Evolutionary conservation across 37 sponge, comb jelly and placozoan species (phyloP).

Genomic region (Petrosia ficiformis): DNA sequence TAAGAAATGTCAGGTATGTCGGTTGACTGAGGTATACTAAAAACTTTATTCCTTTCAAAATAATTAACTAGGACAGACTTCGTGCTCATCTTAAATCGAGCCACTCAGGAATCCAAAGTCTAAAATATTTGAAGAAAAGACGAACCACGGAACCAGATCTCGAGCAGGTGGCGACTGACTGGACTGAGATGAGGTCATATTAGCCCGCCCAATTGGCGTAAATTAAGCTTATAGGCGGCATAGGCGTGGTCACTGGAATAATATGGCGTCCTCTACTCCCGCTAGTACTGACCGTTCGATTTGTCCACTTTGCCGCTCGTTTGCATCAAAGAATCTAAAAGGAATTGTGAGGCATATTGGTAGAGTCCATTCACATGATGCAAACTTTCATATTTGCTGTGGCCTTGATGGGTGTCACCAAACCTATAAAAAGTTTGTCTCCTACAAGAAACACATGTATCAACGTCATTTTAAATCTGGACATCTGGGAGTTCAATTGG

Average conservation of each 20-base stretch:
- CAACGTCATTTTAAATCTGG: too few relatives aligned
- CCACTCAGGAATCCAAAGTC: too few relatives aligned
- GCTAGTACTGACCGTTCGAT: too few relatives aligned
- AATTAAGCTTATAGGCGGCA: neutral
- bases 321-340: too few relatives aligned
- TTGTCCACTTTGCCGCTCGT: too few relatives aligned
- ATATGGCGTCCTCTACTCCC: neutral
- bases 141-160: too few relatives aligned
- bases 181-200: neutral
- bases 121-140: too few relatives aligned
- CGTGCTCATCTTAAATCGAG: neutral
- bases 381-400: neutral
- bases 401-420: neutral
- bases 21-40: neutral
- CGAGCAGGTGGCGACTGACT: too few relatives aligned
- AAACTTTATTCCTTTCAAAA: constrained; percentile 17
- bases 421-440: neutral
- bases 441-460: neutral
- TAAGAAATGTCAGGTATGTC: neutral
- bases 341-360: neutral
- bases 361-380: neutral
- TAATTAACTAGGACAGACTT: constrained; percentile 3
- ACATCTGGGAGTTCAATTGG: too few relatives aligned
- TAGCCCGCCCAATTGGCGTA: neutral
- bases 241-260: neutral